phyloP scores from a whole-genome alignment of 2,797 vertebrate genomes.

The Pipistrellus nathusii region DNA sequence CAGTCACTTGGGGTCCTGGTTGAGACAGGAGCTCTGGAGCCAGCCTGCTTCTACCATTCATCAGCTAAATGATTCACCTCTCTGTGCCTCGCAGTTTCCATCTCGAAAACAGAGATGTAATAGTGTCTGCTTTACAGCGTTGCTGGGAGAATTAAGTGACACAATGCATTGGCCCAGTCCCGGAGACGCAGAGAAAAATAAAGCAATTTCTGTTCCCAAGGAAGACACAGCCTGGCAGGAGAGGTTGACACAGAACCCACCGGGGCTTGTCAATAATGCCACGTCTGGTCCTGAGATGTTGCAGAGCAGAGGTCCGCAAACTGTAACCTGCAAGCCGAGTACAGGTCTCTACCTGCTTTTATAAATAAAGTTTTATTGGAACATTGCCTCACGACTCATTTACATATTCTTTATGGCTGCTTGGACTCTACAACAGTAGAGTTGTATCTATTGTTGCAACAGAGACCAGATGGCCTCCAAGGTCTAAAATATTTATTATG shows the following conservation, averaged over 20 bases:
- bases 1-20: background rate
- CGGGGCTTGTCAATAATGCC: rapidly evolving
- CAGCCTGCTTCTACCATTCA: slow-evolving; percentile 1
- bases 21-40: background rate
- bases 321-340: background rate
- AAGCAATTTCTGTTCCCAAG: background rate
- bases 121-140: background rate
- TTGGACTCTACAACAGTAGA: background rate
- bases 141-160: slow-evolving; percentile 30
- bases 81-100: background rate
- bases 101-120: background rate
- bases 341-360: background rate
- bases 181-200: background rate
- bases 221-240: background rate
- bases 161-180: background rate
- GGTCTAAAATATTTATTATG: background rate
- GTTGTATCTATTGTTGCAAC: background rate
- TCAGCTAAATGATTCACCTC: background rate
- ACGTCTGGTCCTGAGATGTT: background rate
- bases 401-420: background rate
- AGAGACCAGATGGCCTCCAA: background rate
- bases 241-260: background rate
- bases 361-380: slow-evolving; percentile 42
- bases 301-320: background rate
- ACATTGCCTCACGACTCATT: background rate